Evolutionary conservation across 2,888 invertebrate genomes (phyloP), one percentile per base, ranked within the genome.

Genomic region (Crossocerus cetratus): DNA sequence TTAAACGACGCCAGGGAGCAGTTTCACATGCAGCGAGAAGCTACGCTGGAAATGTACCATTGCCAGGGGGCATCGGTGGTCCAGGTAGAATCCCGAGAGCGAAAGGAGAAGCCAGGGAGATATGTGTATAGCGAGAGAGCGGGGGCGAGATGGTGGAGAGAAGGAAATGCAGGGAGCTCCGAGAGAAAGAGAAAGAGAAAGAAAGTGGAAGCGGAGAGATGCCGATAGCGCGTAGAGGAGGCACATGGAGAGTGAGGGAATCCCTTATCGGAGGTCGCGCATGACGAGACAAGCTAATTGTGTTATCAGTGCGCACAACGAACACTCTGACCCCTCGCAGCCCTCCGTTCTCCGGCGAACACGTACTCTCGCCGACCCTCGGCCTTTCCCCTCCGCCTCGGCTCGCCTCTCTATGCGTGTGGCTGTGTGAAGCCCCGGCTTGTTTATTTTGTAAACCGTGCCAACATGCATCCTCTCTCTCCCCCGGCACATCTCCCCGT

Each of bases 281-380:
- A 86, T 87, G 85, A 86, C 82, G 84, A 81, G 83, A 82, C 85
- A 81, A 82, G 83, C 86, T 87, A 87, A 87, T 86, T 87, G 83
- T 83, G 85, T 87, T 87, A 86, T 87, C 87, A 80, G 77, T 71
- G 81, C 76, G 73, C 81, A 32, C 32, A 80, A 79, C 83, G 79
- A 81, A 83, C 84, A 80, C 80, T 67, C 58, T 60, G 49, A n/a
- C 57, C 18, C 57, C 66, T 61, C 59, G 60, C 57, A 61, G 18
- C 23, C 58, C 18, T 53, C 68, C 64, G 57, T 69, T 49, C 67
- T 70, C 49, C 20, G 14, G 54, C 56, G 45, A 54, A 55, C 53
- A 58, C 59, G 21, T 56, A 53, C 69, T 62, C 56, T 32, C 13
- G 23, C 42, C 53, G 49, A 55, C 32, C 23, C 56, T 22, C 55